Evolutionary conservation across 2,113 vertebrate species (phyloP).

Genomic region (Gobiocypris rarus): DNA sequence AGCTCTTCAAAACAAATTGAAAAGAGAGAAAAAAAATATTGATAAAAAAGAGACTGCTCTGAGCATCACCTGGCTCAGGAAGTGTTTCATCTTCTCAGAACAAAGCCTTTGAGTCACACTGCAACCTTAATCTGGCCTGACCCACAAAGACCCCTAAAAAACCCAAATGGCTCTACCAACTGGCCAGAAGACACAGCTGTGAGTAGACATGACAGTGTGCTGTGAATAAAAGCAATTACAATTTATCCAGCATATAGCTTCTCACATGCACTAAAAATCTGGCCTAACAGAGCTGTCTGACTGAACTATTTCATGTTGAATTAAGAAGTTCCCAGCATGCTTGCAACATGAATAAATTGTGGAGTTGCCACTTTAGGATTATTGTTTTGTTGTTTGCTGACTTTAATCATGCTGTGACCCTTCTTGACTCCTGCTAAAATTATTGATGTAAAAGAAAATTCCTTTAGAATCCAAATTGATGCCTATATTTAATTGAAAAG

Average conservation of each 20-base stretch:
- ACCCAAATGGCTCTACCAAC: not conserved
- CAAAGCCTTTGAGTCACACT: conserved; percentile 31
- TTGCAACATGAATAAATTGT: not conserved
- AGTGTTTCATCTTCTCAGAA: conserved; percentile 54
- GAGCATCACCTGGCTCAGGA: conserved; percentile 31
- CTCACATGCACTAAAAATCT: not conserved
- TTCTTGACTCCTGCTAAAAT: not conserved
- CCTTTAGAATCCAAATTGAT: not conserved
- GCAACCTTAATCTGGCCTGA: conserved; percentile 5
- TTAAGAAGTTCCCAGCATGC: not conserved
- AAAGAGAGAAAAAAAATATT: conserved; percentile 3
- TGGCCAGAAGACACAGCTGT: conserved; percentile 37
- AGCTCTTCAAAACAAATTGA: conserved; percentile 18
- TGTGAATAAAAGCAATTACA: not conserved
- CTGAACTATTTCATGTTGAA: not conserved
- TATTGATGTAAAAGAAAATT: not conserved
- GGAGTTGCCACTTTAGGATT: not conserved
- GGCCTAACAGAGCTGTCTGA: too few relatives aligned
- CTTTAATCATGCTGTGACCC: not conserved
- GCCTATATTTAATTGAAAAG: not conserved
- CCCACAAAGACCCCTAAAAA: conserved; percentile 8
- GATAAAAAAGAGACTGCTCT: conserved; percentile 20
- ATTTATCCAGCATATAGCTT: not conserved
- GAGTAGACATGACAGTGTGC: not conserved
- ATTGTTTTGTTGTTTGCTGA: not conserved